A percentile compares a stretch with the other conserved stretches of the same genome.
Evolutionary conservation across 2,888 invertebrate genomes (phyloP).

Genomic region (Xanthostigma xanthostigma): DNA sequence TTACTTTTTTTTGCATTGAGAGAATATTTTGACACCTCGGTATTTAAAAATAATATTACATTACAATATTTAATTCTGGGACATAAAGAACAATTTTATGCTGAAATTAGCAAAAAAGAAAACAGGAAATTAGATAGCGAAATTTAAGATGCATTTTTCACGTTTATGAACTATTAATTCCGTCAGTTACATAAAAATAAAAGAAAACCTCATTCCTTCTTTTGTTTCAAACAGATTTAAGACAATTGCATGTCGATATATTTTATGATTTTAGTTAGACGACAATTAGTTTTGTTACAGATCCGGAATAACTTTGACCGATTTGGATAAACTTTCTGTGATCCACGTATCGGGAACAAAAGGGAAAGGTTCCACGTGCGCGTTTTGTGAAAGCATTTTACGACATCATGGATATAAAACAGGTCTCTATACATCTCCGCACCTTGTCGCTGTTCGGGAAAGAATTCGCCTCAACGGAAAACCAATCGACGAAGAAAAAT

Average conservation of each 20-base stretch:
- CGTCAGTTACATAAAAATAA: neutral
- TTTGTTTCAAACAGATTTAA: constrained; percentile 2
- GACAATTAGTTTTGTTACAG: constrained; percentile 23
- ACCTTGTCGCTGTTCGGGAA: constrained; percentile 82
- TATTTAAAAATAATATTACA: no score
- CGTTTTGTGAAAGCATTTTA: constrained; percentile 79
- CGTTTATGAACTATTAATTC: neutral
- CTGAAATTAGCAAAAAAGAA: no score
- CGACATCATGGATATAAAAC: constrained; percentile 71
- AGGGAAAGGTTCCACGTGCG: constrained; percentile 94
- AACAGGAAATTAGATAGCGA: no score
- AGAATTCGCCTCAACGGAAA: constrained; percentile 76
- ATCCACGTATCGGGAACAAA: constrained; percentile 97
- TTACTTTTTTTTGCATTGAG: no score
- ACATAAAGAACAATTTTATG: no score
- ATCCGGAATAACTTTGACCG: constrained; percentile 45
- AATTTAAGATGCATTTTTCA: no score
- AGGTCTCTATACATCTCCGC: constrained; percentile 94
- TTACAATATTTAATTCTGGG: no score
- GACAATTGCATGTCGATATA: constrained; percentile 4
- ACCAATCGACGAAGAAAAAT: constrained; percentile 56
- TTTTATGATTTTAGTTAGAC: no score
- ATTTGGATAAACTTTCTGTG: constrained; percentile 59
- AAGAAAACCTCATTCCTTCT: neutral
- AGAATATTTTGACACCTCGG: no score